Percentiles rank a stretch among this genome's conserved stretches.
phyloP scores from a whole-genome alignment of 2,888 invertebrate species.

The Microctonus brassicae region DNA sequence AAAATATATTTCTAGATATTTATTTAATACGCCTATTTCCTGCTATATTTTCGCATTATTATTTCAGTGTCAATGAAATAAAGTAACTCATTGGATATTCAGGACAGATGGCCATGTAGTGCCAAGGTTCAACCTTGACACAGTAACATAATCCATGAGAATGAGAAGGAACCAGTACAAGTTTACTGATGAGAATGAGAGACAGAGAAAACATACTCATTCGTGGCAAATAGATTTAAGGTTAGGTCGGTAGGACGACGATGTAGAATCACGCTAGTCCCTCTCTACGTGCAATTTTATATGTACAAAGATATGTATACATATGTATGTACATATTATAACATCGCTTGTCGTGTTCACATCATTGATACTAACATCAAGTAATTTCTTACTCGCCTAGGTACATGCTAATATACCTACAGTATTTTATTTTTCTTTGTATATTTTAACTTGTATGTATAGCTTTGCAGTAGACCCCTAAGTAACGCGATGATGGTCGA shows the following conservation, averaged over 20 bases:
- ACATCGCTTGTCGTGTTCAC: not conserved
- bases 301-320: not conserved
- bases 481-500: constrained; percentile 16
- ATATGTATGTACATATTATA: not conserved
- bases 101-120: constrained; percentile 50
- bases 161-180: constrained; percentile 3
- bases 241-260: constrained; percentile 3
- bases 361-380: no score
- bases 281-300: not conserved
- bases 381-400: no score
- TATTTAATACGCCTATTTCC: not conserved
- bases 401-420: no score
- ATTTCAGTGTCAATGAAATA: constrained; percentile 48
- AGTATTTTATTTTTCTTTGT: not conserved
- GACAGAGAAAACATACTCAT: constrained; percentile 22
- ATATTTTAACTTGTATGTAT: not conserved
- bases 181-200: constrained; percentile 6
- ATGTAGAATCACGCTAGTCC: constrained; percentile 4
- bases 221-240: constrained; percentile 5
- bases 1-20: not conserved
- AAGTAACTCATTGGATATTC: constrained; percentile 57
- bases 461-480: no score
- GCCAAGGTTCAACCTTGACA: constrained; percentile 61
- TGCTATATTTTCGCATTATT: not conserved
- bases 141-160: constrained; percentile 54